These are phyloP conservation scores for Seriola quinqueradiata DNA, from an alignment of 2,113 vertebrate genomes.

Conservation along the genomic window DNA sequence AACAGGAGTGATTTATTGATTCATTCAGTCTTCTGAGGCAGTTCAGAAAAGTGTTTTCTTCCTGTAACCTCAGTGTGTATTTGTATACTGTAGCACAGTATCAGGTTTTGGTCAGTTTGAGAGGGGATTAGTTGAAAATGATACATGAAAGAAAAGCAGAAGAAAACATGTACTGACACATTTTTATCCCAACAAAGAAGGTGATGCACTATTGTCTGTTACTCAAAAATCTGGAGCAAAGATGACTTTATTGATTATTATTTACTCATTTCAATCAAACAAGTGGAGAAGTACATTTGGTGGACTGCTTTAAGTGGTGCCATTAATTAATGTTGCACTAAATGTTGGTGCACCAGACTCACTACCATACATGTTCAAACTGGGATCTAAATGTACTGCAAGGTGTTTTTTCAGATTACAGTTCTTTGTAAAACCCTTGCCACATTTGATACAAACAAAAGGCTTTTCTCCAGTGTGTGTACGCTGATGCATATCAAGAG, in stretches of 20 bases:
- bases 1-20: not conserved
- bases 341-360: slow-evolving; percentile 48
- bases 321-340: slow-evolving; percentile 61
- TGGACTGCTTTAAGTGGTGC: slow-evolving; percentile 45
- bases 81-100: not conserved
- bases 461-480: slow-evolving; percentile 86
- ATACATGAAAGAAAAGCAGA: not conserved
- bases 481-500: slow-evolving; percentile 85
- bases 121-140: not conserved
- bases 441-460: slow-evolving; percentile 82
- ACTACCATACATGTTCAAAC: slow-evolving; percentile 48
- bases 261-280: slow-evolving; percentile 35
- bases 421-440: slow-evolving; percentile 85
- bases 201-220: not conserved
- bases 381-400: slow-evolving; percentile 72
- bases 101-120: not conserved
- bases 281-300: not conserved
- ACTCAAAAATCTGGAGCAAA: slow-evolving; percentile 34
- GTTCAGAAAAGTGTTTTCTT: not conserved
- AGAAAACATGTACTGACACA: not conserved
- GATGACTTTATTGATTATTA: slow-evolving; percentile 53
- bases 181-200: not conserved
- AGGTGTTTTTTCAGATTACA: slow-evolving; percentile 86
- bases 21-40: not conserved
- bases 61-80: not conserved